A percentile compares a stretch with the other conserved stretches of the same genome.
Evolutionary conservation across 2,113 vertebrate genomes (phyloP).

Genomic region (Machaerirhynchus nigripectus): DNA sequence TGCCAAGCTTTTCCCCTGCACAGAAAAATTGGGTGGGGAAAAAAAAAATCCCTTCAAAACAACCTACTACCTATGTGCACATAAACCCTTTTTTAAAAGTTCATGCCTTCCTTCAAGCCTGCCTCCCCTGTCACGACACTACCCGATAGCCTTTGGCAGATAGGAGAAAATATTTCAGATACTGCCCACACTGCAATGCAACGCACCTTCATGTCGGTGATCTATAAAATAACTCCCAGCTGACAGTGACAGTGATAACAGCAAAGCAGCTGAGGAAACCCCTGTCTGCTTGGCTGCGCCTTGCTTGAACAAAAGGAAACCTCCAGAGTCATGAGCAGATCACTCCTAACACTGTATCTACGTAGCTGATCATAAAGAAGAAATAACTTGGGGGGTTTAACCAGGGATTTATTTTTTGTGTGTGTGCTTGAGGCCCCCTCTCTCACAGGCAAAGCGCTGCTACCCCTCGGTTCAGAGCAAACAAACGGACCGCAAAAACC

Average conservation of each 20-base stretch:
- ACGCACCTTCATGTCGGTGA: neutral
- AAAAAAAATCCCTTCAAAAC: neutral
- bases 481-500: neutral
- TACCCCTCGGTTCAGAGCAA: neutral
- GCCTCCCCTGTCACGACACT: neutral
- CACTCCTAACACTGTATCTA: slow-evolving; percentile 40
- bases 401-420: neutral
- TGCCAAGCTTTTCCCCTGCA: neutral
- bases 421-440: neutral
- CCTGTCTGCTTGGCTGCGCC: slow-evolving; percentile 23
- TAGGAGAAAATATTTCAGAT: neutral
- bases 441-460: neutral
- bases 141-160: neutral
- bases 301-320: slow-evolving; percentile 67
- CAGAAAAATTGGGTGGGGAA: neutral
- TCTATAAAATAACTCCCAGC: slow-evolving; percentile 7
- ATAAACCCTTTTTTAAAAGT: neutral
- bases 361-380: slow-evolving; percentile 37
- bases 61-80: neutral
- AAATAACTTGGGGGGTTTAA: neutral
- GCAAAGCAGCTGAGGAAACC: slow-evolving; percentile 38
- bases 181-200: neutral
- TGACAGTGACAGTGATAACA: neutral
- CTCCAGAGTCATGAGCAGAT: slow-evolving; percentile 45
- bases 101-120: neutral